A percentile compares a stretch with the other conserved stretches of the same genome.
Evolutionary conservation across 2,113 vertebrate genomes (phyloP).

Genomic region (Stegastes partitus): DNA sequence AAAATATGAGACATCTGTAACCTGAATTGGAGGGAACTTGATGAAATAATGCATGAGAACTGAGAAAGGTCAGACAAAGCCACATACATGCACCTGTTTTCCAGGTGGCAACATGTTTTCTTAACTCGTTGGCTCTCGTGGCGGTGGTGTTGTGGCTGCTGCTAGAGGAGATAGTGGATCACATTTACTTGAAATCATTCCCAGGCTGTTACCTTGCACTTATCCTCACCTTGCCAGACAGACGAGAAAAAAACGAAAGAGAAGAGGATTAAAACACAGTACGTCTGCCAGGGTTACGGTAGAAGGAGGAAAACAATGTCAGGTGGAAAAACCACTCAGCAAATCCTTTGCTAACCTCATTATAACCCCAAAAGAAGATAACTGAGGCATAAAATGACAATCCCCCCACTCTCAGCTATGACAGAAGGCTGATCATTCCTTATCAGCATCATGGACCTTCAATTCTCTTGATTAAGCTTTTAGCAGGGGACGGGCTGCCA

Average conservation of each 20-base stretch:
- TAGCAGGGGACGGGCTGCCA: slow-evolving; percentile 20
- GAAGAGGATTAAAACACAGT: slow-evolving; percentile 52
- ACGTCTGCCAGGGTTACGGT: slow-evolving; percentile 14
- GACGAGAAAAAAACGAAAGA: slow-evolving; percentile 12
- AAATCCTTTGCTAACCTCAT: slow-evolving; percentile 71
- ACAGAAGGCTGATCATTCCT: slow-evolving; percentile 43
- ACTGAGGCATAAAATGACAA: slow-evolving; percentile 36
- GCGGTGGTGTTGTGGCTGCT: not conserved
- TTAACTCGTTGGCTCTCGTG: not conserved
- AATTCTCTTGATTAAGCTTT: slow-evolving; percentile 52
- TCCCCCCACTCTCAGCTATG: slow-evolving; percentile 29
- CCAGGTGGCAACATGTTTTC: not conserved
- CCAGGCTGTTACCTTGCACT: slow-evolving; percentile 32
- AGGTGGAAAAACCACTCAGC: slow-evolving; percentile 30
- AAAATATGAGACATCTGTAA: too few species aligned
- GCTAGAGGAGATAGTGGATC: slow-evolving; percentile 23
- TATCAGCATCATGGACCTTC: slow-evolving; percentile 47
- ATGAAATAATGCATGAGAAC: too few species aligned
- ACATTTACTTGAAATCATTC: slow-evolving; percentile 37
- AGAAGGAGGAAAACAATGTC: slow-evolving; percentile 54
- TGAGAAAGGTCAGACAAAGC: too few species aligned
- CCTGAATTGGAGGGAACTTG: too few species aligned
- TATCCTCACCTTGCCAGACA: slow-evolving; percentile 56
- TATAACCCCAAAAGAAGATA: slow-evolving; percentile 68
- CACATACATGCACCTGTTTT: too few species aligned